These are phyloP conservation scores for Drosophila prosaltans DNA, from an alignment of 1,140 invertebrate species.

Conservation along the genomic window DNA sequence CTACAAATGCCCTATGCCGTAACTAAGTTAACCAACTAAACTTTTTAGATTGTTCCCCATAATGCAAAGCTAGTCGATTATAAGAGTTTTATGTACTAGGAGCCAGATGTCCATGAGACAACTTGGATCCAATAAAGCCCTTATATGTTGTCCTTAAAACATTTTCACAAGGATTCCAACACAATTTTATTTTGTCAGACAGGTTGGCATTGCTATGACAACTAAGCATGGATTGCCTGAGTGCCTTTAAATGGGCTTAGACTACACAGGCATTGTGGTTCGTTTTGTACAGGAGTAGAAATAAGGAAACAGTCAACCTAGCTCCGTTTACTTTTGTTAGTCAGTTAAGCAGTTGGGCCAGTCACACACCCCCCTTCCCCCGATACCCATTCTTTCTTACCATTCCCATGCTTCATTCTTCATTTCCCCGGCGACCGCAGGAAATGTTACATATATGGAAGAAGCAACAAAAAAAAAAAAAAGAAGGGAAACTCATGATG, in stretches of 20 bases:
- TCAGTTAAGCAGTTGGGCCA: constrained; percentile 65
- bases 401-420: neutral
- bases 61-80: too few species aligned
- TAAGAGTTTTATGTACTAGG: too few species aligned
- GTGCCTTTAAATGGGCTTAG: constrained; percentile 43
- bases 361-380: constrained; percentile 8
- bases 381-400: neutral
- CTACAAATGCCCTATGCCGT: constrained; percentile 13
- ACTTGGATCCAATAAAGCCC: neutral
- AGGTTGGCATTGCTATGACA: constrained; percentile 44
- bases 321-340: constrained; percentile 66
- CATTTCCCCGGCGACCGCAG: constrained; percentile 58
- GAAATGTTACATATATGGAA: constrained; percentile 60
- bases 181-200: constrained; percentile 14
- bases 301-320: constrained; percentile 30
- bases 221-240: constrained; percentile 41
- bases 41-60: neutral
- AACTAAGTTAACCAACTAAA: neutral
- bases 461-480: constrained; percentile 40
- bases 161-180: constrained; percentile 31
- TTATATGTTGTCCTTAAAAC: constrained; percentile 14
- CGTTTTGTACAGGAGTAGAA: neutral
- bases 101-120: neutral
- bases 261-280: constrained; percentile 34
- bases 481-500: constrained; percentile 53